These are phyloP conservation scores for Speoplatyrhinus poulsoni DNA, from an alignment of 2,113 vertebrate species.

Conservation along the genomic window DNA sequence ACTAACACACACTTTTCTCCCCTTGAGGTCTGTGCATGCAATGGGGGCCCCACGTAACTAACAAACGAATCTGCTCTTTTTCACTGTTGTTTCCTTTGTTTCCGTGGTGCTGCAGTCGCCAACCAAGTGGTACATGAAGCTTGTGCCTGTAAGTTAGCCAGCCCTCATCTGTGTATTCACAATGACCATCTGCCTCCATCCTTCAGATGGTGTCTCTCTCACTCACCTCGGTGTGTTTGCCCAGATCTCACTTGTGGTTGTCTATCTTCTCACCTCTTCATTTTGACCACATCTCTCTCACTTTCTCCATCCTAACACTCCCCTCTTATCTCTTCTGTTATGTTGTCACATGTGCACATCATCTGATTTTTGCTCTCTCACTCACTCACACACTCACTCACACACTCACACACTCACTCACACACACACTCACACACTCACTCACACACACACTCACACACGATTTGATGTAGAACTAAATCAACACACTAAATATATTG, in stretches of 20 bases:
- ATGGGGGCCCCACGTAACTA: conserved; percentile 30
- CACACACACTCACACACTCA: background rate
- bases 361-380: conserved; percentile 12
- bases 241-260: background rate
- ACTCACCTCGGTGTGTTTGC: background rate
- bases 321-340: background rate
- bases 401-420: background rate
- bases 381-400: background rate
- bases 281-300: background rate
- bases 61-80: conserved; percentile 55
- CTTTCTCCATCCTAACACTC: background rate
- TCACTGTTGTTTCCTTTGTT: conserved; percentile 52
- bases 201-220: background rate
- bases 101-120: conserved; percentile 87
- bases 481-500: background rate
- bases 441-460: background rate
- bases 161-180: conserved; percentile 52
- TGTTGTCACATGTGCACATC: conserved; percentile 21
- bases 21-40: conserved; percentile 35
- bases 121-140: conserved; percentile 99
- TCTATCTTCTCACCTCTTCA: background rate
- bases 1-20: too few species aligned
- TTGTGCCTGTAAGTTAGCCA: conserved; percentile 97
- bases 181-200: conserved; percentile 12
- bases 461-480: background rate